A percentile compares a stretch with the other conserved stretches of the same genome.
Evolutionary conservation across 2,113 vertebrate genomes (phyloP).

Genomic region (Elephantulus edwardii): DNA sequence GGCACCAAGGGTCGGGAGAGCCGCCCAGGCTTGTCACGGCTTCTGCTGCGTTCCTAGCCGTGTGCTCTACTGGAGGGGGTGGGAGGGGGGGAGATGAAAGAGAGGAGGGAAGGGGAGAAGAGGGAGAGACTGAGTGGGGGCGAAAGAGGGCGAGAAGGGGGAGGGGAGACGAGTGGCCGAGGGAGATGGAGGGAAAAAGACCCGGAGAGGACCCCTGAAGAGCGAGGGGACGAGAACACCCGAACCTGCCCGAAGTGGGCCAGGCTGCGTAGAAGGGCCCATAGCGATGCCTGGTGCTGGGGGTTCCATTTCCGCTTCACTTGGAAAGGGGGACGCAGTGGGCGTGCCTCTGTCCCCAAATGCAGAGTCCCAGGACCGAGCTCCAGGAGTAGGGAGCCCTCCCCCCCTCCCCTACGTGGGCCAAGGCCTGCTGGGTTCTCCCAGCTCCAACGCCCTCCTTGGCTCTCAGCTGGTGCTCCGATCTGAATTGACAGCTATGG

Average conservation of each 20-base stretch:
- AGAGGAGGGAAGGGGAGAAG: constrained; percentile 4
- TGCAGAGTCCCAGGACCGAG: not conserved
- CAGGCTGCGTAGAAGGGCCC: not conserved
- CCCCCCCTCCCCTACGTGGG: not conserved
- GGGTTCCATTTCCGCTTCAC: not conserved
- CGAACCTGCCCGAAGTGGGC: not conserved
- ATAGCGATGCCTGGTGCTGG: not conserved
- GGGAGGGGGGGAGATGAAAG: constrained; percentile 52
- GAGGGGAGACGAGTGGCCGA: not conserved
- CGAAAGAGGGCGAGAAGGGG: not conserved
- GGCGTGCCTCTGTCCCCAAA: not conserved
- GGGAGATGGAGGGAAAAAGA: not conserved
- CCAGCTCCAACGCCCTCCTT: not conserved
- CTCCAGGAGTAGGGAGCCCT: not conserved
- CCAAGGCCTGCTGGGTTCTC: not conserved
- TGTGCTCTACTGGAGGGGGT: constrained; percentile 23
- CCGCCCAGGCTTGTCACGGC: constrained; percentile 75
- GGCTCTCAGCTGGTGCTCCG: not conserved
- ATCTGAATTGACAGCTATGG: not conserved
- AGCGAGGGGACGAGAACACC: not conserved
- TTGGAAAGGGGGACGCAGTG: not conserved
- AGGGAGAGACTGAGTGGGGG: not conserved
- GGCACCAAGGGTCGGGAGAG: constrained; percentile 74
- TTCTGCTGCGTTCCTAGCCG: constrained; percentile 69
- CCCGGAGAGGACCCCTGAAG: not conserved